Percentiles rank a stretch among this genome's conserved stretches.
Conservation (phyloP, 1,140 invertebrate genomes). For the Oedothorax gibbosus region DNA sequence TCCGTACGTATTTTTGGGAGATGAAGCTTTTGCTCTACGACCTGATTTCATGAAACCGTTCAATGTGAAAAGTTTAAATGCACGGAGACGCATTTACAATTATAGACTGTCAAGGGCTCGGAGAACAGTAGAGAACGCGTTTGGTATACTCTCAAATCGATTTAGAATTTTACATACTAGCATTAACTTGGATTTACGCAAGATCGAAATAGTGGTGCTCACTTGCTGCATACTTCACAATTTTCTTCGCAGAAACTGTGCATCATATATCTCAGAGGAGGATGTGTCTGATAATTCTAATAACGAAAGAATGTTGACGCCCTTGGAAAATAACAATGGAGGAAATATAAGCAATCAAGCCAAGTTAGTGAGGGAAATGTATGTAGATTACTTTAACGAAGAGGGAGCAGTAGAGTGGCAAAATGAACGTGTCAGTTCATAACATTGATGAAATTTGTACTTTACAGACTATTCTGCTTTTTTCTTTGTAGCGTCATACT, state of each 20-base stretch:
- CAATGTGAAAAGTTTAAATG: not conserved
- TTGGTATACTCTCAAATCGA: constrained; percentile 10
- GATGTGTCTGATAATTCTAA: not conserved
- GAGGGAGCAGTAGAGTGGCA: not conserved
- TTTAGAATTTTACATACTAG: constrained; percentile 16
- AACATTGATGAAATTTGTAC: too few species aligned
- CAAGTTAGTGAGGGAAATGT: not conserved
- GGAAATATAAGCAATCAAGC: not conserved
- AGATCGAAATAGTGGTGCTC: not conserved
- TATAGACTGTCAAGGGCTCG: constrained; percentile 17
- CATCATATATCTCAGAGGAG: not conserved
- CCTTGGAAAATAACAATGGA: not conserved
- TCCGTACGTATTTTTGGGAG: constrained; percentile 7
- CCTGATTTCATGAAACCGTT: constrained; percentile 17
- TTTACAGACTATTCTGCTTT: too few species aligned
- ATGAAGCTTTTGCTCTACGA: constrained; percentile 5
- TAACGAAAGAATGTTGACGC: not conserved
- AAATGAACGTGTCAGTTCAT: not conserved
- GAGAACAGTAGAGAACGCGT: constrained; percentile 20
- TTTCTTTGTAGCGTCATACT: too few species aligned
- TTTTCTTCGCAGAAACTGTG: too few species aligned
- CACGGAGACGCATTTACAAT: not conserved
- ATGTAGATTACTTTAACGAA: not conserved
- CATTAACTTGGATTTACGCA: not conserved
- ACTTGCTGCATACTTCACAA: constrained; percentile 1